Percentiles rank a stretch among this genome's conserved stretches.
phyloP scores from a whole-genome alignment of 2,797 vertebrate species.

The Ctenosaura bakeri region DNA sequence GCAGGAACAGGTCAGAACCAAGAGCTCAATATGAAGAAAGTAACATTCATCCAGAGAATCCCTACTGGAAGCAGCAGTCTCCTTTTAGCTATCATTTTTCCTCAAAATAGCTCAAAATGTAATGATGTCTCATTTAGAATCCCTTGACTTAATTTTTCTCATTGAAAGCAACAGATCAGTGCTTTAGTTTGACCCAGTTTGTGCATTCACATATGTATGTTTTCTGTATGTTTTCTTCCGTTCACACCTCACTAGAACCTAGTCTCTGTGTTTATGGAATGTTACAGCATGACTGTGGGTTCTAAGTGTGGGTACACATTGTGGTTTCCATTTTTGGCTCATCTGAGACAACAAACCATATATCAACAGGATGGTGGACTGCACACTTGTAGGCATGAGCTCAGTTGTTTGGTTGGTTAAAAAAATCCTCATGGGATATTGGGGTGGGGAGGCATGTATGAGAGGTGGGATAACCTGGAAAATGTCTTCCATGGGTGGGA shows the following conservation, averaged over 20 bases:
- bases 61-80: not conserved
- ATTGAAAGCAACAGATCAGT: not conserved
- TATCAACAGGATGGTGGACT: not conserved
- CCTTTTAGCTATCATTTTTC: not conserved
- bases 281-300: not conserved
- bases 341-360: slow-evolving; percentile 23
- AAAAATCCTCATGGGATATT: slow-evolving; percentile 10
- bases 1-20: not conserved
- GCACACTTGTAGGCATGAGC: not conserved
- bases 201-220: not conserved
- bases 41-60: not conserved
- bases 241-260: not conserved
- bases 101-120: too few species aligned
- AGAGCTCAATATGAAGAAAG: not conserved
- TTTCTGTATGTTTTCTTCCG: not conserved
- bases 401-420: slow-evolving; percentile 10
- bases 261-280: slow-evolving; percentile 15
- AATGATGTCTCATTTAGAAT: not conserved
- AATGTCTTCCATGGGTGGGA: too few species aligned
- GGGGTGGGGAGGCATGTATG: not conserved
- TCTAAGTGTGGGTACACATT: not conserved
- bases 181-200: slow-evolving; percentile 4
- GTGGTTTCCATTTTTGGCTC: slow-evolving; percentile 21
- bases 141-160: not conserved
- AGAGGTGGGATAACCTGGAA: not conserved